Percentiles rank a stretch among this genome's conserved stretches.
Conservation (phyloP, 2,888 invertebrate genomes). For the Tanaodytes sp. region DNA sequence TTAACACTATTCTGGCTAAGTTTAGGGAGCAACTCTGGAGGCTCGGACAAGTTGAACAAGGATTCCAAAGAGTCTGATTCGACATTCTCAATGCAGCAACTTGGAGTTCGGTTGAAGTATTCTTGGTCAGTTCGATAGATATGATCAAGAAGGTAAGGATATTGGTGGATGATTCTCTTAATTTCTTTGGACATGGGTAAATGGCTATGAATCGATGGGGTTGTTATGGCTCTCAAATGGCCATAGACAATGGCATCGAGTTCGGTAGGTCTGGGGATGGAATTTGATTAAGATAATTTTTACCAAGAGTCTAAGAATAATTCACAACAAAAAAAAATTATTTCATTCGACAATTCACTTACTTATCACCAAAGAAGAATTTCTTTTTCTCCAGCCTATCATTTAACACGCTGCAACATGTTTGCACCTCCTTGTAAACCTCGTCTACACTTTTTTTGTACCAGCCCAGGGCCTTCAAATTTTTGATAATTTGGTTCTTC, state of each 20-base stretch:
- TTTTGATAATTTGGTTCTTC: constrained; percentile 79
- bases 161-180: constrained; percentile 71
- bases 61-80: constrained; percentile 59
- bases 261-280: constrained; percentile 78
- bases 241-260: constrained; percentile 87
- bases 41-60: constrained; percentile 56
- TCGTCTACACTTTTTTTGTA: constrained; percentile 84
- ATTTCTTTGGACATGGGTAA: constrained; percentile 52
- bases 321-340: background rate
- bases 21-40: constrained; percentile 55
- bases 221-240: constrained; percentile 75
- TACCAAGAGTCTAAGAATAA: background rate
- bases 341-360: constrained; percentile 69
- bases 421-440: constrained; percentile 83
- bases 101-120: constrained; percentile 53
- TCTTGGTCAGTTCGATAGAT: constrained; percentile 55
- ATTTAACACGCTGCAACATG: constrained; percentile 90
- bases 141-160: constrained; percentile 72
- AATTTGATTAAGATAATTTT: too few relatives aligned
- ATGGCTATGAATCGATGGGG: constrained; percentile 55
- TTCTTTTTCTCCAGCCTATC: constrained; percentile 85
- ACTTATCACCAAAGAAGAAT: constrained; percentile 88
- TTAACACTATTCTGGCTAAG: background rate
- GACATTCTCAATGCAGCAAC: constrained; percentile 59
- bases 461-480: constrained; percentile 88